Evolutionary conservation across 2,888 invertebrate genomes (phyloP).

Genomic region (Dryobotodes eremita): DNA sequence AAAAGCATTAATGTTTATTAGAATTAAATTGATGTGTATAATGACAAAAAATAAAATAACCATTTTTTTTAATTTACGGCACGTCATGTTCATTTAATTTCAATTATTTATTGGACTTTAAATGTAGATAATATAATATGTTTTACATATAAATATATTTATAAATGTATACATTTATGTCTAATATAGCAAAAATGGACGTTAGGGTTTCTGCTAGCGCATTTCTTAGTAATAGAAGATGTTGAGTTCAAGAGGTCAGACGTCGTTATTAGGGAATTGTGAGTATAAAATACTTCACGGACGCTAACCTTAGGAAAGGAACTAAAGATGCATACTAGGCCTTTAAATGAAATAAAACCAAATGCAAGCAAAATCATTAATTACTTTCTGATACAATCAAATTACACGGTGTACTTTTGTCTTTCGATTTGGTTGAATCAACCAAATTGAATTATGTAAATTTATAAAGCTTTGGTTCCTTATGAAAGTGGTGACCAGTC

Average conservation of each 20-base stretch:
- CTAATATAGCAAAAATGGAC: slow-evolving; percentile 76
- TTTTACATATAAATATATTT: slow-evolving; percentile 64
- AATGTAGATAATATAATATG: slow-evolving; percentile 55
- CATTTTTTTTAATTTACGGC: slow-evolving; percentile 2
- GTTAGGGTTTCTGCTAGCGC: slow-evolving; percentile 72
- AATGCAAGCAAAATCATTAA: not conserved
- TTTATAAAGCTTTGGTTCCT: not conserved
- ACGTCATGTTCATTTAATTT: slow-evolving; percentile 30
- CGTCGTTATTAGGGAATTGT: slow-evolving; percentile 12
- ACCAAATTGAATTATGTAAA: not conserved
- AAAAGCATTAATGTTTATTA: not conserved
- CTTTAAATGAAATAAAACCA: not conserved
- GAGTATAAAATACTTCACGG: slow-evolving; percentile 9
- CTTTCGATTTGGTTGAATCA: not conserved
- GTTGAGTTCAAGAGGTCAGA: slow-evolving; percentile 38
- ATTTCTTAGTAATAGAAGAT: slow-evolving; percentile 52
- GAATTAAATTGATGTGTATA: not conserved
- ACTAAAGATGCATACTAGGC: not conserved
- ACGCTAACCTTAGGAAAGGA: not conserved
- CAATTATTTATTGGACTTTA: slow-evolving; percentile 53
- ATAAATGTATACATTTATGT: slow-evolving; percentile 64
- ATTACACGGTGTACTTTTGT: not conserved
- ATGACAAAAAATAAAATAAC: slow-evolving; percentile 1
- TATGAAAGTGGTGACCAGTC: not conserved
- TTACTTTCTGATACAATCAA: not conserved